Evolutionary conservation across 1,140 invertebrate species (phyloP), one percentile per base, ranked within the genome.

Genomic region (Nephotettix cincticeps): DNA sequence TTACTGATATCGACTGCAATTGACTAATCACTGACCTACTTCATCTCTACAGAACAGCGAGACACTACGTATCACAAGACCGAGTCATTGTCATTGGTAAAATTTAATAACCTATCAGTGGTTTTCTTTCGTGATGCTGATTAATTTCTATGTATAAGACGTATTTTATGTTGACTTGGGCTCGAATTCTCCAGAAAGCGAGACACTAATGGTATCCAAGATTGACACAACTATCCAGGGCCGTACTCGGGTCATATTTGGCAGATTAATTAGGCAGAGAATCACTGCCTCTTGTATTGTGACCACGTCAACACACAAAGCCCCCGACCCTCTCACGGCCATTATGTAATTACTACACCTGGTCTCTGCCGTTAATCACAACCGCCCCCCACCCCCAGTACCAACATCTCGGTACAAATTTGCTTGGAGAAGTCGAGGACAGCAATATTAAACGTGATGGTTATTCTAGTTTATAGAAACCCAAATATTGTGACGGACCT

Each of bases 301-400:
- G 47, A 21, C 47, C 21, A 21, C 21, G 47, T 51, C 47, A 51
- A 51, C 47, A 21, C 47, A 51, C 14, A 51, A 17, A 21, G 14
- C 4, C 21, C n/a, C 14, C 47, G 14, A 17, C 47, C 47, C 21
- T 21, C 47, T 21, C 47, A 17, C 47, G 14, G 47, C 47, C 47
- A 51, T 51, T 51, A 51, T 51, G n/a, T 51, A 51, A 51, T 51
- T 51, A 51, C 47, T 51, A 17, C 47, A 51, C 47, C 47, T 51
- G 47, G 47, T 21, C 47, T 21, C 14, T n/a, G 14, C 47, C 14
- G 14, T 19, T 51, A 19, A 51, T 17, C 14, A 21, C 47, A 11
- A 51, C 4, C 47, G 4, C 19, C 21, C 14, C 14, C 47, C n/a
- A 19, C 14, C n/a, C 21, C 21, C 36, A 40, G 14, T 19, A 51